Percentiles rank a stretch among this genome's conserved stretches.
phyloP scores from a whole-genome alignment of 1,140 invertebrate genomes.

The Apolygus lucorum region DNA sequence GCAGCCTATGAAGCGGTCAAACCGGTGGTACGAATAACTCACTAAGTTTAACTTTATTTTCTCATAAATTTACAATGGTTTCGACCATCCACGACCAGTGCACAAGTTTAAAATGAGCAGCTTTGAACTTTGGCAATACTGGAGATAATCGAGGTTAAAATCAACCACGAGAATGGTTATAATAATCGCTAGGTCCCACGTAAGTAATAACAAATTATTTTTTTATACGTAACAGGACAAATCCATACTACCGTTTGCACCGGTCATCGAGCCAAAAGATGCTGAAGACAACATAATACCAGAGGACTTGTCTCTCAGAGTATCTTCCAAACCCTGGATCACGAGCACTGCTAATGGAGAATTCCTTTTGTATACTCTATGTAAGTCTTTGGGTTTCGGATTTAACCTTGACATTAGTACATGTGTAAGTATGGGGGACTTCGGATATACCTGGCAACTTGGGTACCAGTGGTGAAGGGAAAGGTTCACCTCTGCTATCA shows the following conservation, averaged over 20 bases:
- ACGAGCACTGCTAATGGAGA: neutral
- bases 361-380: too few relatives aligned
- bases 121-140: neutral
- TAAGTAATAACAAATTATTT: neutral
- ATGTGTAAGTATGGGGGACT: too few relatives aligned
- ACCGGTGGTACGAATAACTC: too few relatives aligned
- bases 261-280: neutral
- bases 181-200: neutral
- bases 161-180: neutral
- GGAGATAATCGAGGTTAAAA: neutral
- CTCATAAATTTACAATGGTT: too few relatives aligned
- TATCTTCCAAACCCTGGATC: neutral
- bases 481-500: too few relatives aligned
- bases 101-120: neutral
- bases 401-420: too few relatives aligned
- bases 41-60: too few relatives aligned
- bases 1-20: neutral
- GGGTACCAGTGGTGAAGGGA: too few relatives aligned
- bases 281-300: neutral
- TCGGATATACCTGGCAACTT: too few relatives aligned
- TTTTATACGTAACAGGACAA: neutral
- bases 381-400: too few relatives aligned
- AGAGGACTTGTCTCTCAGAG: neutral
- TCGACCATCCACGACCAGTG: neutral
- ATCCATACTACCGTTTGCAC: neutral